Conservation (phyloP, 2,888 invertebrate species). For the Drosophila lutescens region DNA sequence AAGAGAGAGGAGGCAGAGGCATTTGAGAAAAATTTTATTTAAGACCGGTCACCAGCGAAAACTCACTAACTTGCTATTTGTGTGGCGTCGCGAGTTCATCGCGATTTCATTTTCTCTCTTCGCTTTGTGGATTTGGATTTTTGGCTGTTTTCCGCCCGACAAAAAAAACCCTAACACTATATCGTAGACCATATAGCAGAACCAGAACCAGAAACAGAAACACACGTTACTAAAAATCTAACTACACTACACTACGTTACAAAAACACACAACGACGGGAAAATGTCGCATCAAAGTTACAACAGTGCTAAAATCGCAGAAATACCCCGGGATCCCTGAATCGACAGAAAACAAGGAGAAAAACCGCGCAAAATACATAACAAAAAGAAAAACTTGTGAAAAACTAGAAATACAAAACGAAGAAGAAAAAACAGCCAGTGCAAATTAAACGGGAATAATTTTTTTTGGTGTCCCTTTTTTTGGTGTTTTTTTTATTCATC, state of each 20-base stretch:
- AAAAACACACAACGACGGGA: neutral
- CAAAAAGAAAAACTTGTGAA: constrained; percentile 4
- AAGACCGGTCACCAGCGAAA: neutral
- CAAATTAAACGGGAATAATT: constrained; percentile 26
- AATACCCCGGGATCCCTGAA: constrained; percentile 1
- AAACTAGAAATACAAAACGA: neutral
- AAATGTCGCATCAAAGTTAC: constrained; percentile 9
- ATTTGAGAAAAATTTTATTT: neutral
- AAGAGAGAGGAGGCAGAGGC: neutral
- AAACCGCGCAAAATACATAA: constrained; percentile 4
- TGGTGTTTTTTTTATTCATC: constrained; percentile 26
- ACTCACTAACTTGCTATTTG: neutral
- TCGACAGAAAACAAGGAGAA: neutral
- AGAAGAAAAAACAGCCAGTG: constrained; percentile 11
- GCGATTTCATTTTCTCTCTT: neutral
- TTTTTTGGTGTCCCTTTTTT: constrained; percentile 47
- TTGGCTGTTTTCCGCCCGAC: constrained; percentile 70
- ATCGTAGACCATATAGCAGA: constrained; percentile 16
- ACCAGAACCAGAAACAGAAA: too few species aligned
- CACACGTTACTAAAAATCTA: neutral
- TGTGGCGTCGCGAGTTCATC: constrained; percentile 1
- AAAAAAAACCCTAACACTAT: constrained; percentile 6
- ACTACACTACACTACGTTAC: neutral
- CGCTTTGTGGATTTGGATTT: constrained; percentile 59
- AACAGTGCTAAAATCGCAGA: constrained; percentile 7